Evolutionary conservation across 1,140 invertebrate genomes (phyloP).

Genomic region (Rhopalosiphum maidis): DNA sequence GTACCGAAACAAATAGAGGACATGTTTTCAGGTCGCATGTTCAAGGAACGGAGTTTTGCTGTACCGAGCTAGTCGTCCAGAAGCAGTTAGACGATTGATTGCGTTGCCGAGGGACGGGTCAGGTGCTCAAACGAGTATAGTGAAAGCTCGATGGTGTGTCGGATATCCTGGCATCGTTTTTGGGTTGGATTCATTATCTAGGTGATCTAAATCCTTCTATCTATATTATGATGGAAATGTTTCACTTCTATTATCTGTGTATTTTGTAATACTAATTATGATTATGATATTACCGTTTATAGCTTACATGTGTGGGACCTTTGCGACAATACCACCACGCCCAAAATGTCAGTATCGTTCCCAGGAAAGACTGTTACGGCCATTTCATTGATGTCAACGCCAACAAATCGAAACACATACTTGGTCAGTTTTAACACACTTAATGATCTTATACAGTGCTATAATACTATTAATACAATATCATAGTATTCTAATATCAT

Average conservation of each 20-base stretch:
- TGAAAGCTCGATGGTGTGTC: background rate
- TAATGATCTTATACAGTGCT: background rate
- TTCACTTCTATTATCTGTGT: background rate
- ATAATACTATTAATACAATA: too few relatives aligned
- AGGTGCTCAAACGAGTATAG: background rate
- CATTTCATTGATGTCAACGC: background rate
- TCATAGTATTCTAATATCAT: too few relatives aligned
- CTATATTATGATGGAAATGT: background rate
- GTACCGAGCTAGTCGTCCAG: background rate
- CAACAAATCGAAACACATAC: background rate
- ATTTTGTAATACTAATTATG: background rate
- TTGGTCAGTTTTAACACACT: background rate
- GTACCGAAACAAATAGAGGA: background rate
- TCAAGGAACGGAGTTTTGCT: background rate
- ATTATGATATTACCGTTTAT: background rate
- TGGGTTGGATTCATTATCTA: background rate
- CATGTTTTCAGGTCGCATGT: background rate
- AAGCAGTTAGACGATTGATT: background rate
- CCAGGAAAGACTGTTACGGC: background rate
- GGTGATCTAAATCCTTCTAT: background rate
- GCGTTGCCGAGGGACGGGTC: background rate
- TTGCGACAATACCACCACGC: background rate
- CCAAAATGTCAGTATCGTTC: background rate
- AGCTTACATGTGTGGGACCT: constrained; percentile 32
- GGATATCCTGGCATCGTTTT: constrained; percentile 16